Evolutionary conservation across 1,140 invertebrate species (phyloP).

Genomic region (Theocolax elegans): DNA sequence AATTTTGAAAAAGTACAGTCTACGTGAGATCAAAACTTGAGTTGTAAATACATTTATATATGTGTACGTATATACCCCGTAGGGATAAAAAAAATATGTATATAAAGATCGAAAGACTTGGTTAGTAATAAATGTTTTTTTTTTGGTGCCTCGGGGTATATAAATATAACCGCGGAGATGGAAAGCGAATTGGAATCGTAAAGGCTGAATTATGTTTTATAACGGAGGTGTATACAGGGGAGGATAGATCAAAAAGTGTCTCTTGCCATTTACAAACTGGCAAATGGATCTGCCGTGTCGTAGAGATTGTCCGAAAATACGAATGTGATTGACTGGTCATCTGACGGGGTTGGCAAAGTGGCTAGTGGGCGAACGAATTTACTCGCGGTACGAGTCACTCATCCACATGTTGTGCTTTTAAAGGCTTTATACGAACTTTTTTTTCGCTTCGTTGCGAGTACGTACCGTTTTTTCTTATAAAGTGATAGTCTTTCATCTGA

Average conservation of each 20-base stretch:
- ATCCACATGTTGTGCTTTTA: neutral
- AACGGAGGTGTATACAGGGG: neutral
- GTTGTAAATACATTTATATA: constrained; percentile 14
- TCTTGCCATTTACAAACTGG: constrained; percentile 26
- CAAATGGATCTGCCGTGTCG: constrained; percentile 36
- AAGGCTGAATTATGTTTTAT: constrained; percentile 53
- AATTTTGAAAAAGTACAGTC: constrained; percentile 23
- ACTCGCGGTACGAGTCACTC: neutral
- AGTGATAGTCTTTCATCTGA: no score
- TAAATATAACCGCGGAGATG: no score
- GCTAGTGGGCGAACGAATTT: neutral
- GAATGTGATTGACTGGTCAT: constrained; percentile 40
- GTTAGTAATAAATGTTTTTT: no score
- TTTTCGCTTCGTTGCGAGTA: no score
- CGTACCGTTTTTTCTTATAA: no score
- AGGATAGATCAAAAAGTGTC: neutral
- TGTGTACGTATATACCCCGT: no score
- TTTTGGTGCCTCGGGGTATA: no score
- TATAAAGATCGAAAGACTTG: no score
- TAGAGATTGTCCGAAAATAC: constrained; percentile 31
- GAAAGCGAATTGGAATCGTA: constrained; percentile 46
- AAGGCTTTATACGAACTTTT: neutral
- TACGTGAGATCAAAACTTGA: neutral
- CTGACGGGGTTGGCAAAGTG: neutral
- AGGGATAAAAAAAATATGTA: no score